Conservation (phyloP, 2,113 vertebrate species). For the Saiga tatarica region DNA sequence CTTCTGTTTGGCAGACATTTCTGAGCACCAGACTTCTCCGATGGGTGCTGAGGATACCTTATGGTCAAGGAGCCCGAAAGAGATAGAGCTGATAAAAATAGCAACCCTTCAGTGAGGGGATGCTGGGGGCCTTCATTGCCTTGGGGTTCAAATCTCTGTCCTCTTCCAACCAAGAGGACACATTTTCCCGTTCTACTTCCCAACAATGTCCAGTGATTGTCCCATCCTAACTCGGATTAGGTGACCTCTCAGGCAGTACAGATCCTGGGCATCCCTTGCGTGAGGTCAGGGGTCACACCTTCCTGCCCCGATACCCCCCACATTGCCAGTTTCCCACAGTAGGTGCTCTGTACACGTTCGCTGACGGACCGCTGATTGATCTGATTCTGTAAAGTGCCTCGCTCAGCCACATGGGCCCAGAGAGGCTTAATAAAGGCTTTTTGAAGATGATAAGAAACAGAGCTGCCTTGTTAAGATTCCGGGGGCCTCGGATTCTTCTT, state of each 20-base stretch:
- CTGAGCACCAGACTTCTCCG: neutral
- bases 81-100: neutral
- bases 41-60: neutral
- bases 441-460: constrained; percentile 77
- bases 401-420: constrained; percentile 22
- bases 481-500: constrained; percentile 48
- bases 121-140: neutral
- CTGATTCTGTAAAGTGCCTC: constrained; percentile 41
- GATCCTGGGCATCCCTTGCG: neutral
- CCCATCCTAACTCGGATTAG: neutral
- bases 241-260: neutral
- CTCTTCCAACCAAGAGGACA: neutral
- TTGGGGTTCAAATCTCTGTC: neutral
- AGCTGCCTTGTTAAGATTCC: constrained; percentile 75
- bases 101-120: no score
- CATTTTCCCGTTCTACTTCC: neutral
- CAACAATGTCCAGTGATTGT: accelerated
- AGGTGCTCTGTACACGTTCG: neutral
- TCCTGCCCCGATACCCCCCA: neutral
- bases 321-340: constrained; percentile 2
- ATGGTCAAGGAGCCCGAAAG: neutral
- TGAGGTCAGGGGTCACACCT: neutral
- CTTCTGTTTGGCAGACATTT: neutral
- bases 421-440: constrained; percentile 68
- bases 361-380: constrained; percentile 55